These are phyloP conservation scores for Butorides virescens DNA, from an alignment of 2,113 vertebrate genomes.

Conservation along the genomic window DNA sequence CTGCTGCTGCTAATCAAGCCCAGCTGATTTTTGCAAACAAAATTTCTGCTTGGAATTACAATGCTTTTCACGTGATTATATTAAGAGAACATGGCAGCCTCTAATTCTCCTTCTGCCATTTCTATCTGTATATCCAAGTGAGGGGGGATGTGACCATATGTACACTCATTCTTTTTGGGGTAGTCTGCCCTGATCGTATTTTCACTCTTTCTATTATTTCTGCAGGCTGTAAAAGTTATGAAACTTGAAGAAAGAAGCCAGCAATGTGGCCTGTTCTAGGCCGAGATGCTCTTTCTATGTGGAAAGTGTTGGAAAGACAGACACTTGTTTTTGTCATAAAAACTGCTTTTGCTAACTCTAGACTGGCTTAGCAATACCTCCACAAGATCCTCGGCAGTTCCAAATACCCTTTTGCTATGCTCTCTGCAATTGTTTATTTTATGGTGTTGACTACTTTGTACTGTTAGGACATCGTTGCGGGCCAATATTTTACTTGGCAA, in stretches of 20 bases:
- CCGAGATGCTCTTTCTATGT: not conserved
- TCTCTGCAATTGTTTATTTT: slow-evolving; percentile 63
- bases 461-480: slow-evolving; percentile 44
- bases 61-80: not conserved
- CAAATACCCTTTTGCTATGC: slow-evolving; percentile 51
- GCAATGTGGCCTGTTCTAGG: not conserved
- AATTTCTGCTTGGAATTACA: not conserved
- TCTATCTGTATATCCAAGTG: not conserved
- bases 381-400: not conserved
- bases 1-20: not conserved
- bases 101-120: not conserved
- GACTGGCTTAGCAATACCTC: slow-evolving; percentile 28
- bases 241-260: not conserved
- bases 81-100: not conserved
- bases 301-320: slow-evolving; percentile 10
- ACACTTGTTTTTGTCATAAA: slow-evolving; percentile 57
- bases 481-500: slow-evolving; percentile 69
- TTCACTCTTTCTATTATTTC: slow-evolving; percentile 25
- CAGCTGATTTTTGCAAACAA: not conserved
- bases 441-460: slow-evolving; percentile 57
- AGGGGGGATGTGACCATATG: not conserved
- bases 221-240: not conserved
- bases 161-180: not conserved
- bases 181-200: not conserved
- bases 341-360: slow-evolving; percentile 25